Evolutionary conservation across 2,113 vertebrate species (phyloP).

Genomic region (Micronycteris hirsuta): DNA sequence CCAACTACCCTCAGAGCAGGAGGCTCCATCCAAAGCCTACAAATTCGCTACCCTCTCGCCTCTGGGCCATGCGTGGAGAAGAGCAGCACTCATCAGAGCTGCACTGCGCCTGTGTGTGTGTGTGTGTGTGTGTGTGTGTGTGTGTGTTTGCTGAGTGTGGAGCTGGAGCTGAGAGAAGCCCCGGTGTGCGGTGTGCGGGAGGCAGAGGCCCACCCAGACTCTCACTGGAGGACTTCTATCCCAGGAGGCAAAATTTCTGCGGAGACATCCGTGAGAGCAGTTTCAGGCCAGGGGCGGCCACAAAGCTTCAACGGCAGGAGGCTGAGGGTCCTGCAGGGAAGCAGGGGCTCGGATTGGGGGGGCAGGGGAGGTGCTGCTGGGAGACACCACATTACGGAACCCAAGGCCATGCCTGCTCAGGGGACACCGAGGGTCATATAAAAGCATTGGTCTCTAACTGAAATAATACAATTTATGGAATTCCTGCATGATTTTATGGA

Average conservation of each 20-base stretch:
- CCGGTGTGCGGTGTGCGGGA: neutral
- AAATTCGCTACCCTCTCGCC: neutral
- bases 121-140: too few species aligned
- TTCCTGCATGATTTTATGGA: neutral
- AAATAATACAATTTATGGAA: neutral
- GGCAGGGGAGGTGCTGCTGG: neutral
- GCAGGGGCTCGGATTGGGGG: neutral
- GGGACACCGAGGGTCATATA: accelerated
- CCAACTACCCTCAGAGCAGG: neutral
- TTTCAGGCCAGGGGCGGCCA: neutral
- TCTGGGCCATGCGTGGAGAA: neutral
- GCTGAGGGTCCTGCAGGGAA: too few species aligned
- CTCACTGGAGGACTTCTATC: neutral
- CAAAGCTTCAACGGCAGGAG: neutral
- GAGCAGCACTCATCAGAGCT: too few species aligned
- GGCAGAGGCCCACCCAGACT: neutral
- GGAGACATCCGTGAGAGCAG: neutral
- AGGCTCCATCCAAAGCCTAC: neutral
- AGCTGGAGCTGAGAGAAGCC: neutral
- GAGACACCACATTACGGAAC: neutral
- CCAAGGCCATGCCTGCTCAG: neutral
- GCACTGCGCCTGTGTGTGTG: too few species aligned
- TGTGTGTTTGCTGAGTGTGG: neutral
- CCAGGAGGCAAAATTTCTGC: neutral
- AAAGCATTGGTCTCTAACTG: neutral